Base-by-base conservation (phyloP, 1,140 invertebrate genomes). In the Brachionus manjavacas region DNA sequence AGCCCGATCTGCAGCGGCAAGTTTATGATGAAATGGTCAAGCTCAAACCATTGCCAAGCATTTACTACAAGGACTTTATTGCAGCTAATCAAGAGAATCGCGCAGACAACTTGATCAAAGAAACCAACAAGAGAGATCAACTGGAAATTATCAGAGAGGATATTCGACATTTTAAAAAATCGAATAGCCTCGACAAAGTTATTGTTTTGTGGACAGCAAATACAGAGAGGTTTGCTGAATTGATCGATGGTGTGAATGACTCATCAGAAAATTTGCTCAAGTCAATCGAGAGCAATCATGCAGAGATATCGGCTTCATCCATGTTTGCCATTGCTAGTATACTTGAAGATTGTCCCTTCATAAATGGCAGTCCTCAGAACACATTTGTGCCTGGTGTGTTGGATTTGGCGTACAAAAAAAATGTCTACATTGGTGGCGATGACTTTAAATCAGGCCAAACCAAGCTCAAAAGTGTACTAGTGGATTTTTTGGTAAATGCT, bases 321-420 rank as follows among this genome's bases (percentile, higher is more conserved):
- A 91, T 98, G 80, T 98, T 96, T 89, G 96, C 95, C 16, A 93
- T 96, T 76, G 96, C 96, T 4, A 92, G 94, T 60, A 94, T 98
- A 86, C 90, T 95, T 1, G 95, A 96, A 90, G 86, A 85, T 68
- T 94, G 93, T 86, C 93, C 93, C 41, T 98, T 95, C 90, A 95
- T 98, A 85, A 98, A 98, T 90, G 96, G 96, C 0, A 96, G 96
- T 0, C 96, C 96, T 0, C 96, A 98, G 90, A 98, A 98, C 88
- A 97, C 96, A 0, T 93, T 98, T 87, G 95, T 97, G 46, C 94
- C 95, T 0, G 96, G 95, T 16, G 91, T 94, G 1, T 91, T 96
- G 9, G 93, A 97, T 87, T 90, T 96, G 86, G 95, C 96, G 0
- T 92, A 95, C 87, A 90, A 91, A 85, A 89, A 92, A 16, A 91